Conservation (phyloP, 1,140 invertebrate species). For the Dreissena rostriformis region DNA sequence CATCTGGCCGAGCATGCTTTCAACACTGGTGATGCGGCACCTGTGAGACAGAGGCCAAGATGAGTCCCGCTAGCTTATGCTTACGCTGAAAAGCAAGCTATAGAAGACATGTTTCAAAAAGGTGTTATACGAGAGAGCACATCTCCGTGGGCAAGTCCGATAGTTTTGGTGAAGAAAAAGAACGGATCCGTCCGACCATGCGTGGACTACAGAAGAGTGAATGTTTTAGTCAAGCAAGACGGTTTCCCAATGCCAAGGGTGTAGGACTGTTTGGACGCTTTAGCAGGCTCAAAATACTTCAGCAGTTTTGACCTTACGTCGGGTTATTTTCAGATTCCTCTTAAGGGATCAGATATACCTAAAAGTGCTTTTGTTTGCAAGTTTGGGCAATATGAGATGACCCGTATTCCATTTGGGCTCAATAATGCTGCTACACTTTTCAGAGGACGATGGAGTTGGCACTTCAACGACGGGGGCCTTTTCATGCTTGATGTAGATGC, state of each 20-base stretch:
- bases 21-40: too few relatives aligned
- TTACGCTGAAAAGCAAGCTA: neutral
- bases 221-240: slow-evolving; percentile 23
- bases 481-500: too few relatives aligned
- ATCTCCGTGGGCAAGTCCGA: too few relatives aligned
- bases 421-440: slow-evolving; percentile 47
- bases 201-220: slow-evolving; percentile 40
- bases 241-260: slow-evolving; percentile 46
- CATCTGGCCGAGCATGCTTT: neutral
- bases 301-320: slow-evolving; percentile 40
- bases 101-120: neutral
- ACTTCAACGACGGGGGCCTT: slow-evolving; percentile 5
- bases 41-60: neutral
- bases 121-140: too few relatives aligned
- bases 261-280: slow-evolving; percentile 55
- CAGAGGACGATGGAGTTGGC: slow-evolving; percentile 49
- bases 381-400: slow-evolving; percentile 22
- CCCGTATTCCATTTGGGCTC: slow-evolving; percentile 13
- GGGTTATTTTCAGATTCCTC: slow-evolving; percentile 77
- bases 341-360: slow-evolving; percentile 71
- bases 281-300: slow-evolving; percentile 54
- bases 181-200: neutral
- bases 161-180: too few relatives aligned
- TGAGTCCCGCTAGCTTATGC: neutral
- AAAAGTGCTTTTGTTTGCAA: slow-evolving; percentile 71